phyloP scores from a whole-genome alignment of 2,113 vertebrate species.

The Miniopterus natalensis region DNA sequence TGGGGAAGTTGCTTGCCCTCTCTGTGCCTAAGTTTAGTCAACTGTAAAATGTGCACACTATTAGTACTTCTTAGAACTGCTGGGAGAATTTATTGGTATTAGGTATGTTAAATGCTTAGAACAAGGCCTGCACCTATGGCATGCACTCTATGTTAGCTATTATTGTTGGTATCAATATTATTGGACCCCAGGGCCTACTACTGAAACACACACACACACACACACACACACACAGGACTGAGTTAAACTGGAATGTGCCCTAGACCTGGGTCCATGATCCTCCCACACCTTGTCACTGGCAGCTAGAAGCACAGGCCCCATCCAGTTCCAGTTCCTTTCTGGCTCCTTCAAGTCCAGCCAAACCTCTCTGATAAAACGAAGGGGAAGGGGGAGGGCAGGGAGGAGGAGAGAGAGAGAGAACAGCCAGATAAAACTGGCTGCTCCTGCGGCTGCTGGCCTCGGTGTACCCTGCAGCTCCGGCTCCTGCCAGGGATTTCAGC shows the following conservation, averaged over 20 bases:
- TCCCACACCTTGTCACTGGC: conserved; percentile 81
- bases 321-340: conserved; percentile 79
- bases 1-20: not conserved
- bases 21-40: conserved; percentile 3
- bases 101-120: not conserved
- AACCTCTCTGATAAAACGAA: conserved; percentile 84
- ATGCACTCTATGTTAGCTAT: not conserved
- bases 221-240: not conserved
- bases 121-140: not conserved
- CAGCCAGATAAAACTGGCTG: conserved; percentile 85
- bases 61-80: not conserved
- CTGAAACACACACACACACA: not conserved
- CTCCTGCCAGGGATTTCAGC: conserved; percentile 84
- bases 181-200: not conserved
- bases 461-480: conserved; percentile 73
- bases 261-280: conserved; percentile 69
- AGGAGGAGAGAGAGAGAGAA: conserved; percentile 61
- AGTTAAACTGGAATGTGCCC: not conserved
- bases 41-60: not conserved
- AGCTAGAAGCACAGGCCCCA: conserved; percentile 75
- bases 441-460: conserved; percentile 83
- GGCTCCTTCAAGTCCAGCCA: conserved; percentile 84
- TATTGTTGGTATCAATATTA: not conserved
- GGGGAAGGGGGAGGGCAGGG: conserved; percentile 41
- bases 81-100: not conserved